Evolutionary conservation across 2,113 vertebrate species (phyloP), one percentile per base, ranked within the genome.

Genomic region (Eulacestoma nigropectus): DNA sequence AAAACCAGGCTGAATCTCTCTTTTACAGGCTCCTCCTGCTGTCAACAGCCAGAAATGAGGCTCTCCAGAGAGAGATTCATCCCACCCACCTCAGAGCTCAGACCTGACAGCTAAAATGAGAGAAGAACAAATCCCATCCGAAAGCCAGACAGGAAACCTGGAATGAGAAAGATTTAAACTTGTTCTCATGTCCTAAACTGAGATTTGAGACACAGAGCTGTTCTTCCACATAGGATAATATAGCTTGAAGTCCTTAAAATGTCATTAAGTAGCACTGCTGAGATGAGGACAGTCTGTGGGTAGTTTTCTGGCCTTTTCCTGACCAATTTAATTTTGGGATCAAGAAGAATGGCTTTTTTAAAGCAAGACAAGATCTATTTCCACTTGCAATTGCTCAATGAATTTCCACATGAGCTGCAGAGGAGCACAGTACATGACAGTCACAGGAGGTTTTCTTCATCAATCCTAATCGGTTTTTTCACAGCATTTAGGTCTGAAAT

Each of bases 101-200:
- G 60, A 95, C 67, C 47, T 92, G 93, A 92, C 94, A 95, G 86
- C 53, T 96, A 81, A 95, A 93, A 91, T 49, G 60, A 87, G 85
- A 83, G 52, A 42, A 86, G 57, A 84, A 70, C 2, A 5, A 95
- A 96, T 63, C 76, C 73, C 64, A 87, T 84, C 68, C 20, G 0
- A 95, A 95, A 87, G 42, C 84, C 87, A 94, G 82, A 78, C 91
- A 95, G 93, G 89, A 97, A 92, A 35, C 83, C 80, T 93, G 89
- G 60, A 87, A 93, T 10, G 2, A 90, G 76, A 78, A 70, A 87
- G 55, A 52, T 64, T 95, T 87, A 78, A 89, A 87, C 52, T 60
- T 53, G 91, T 93, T 95, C 91, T 95, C 80, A 92, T 87, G 91
- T 93, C 64, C 93, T 89, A 82, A 63, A 52, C 84, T 64, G 94